Evolutionary conservation across 2,797 vertebrate genomes (phyloP), one percentile per base, ranked within the genome.

Genomic region (Anas georgica): DNA sequence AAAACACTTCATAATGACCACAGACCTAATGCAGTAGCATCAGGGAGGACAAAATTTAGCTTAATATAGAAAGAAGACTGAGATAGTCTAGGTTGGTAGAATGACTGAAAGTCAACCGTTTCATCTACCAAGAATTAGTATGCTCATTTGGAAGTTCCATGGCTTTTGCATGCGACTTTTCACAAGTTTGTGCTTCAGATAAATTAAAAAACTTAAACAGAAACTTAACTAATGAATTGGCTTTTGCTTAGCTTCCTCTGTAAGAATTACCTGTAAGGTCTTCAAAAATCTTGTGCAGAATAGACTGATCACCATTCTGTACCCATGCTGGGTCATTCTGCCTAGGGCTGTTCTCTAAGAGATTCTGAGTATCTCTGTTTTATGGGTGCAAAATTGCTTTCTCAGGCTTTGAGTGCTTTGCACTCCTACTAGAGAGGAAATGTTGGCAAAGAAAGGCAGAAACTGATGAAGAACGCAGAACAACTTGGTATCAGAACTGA

Each of bases 1-100:
- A 86, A 63, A 26, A 56, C 41, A 6, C 7, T 45, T n/a, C 0
- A 0, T 10, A 39, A n/a, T 52, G 55, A 69, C 43, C 6, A 2
- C n/a, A 48, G n/a, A 72, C 4, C 17, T 66, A 46, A 67, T 20
- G 55, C 43, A 50, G 18, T 70, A 26, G 31, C 5, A 66, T 68
- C 5, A 46, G 56, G 43, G 28, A 60, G 26, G 68, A 73, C 10
- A 50, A n/a, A 52, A 75, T 16, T 73, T 55, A 68, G 23, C 46
- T 59, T 41, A 41, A 78, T 70, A 79, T 45, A 76, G 52, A 74
- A 90, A 87, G 23, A 31, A 52, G 90, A 54, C 2, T n/a, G 10
- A 29, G 7, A 22, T 23, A 59, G 6, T 80, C 89, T 62, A 66
- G 28, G 29, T 6, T 82, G 28, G 13, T 37, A 63, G 59, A 87